Base-by-base conservation (phyloP, 2,797 vertebrate species). In the Caiman crocodilus region DNA sequence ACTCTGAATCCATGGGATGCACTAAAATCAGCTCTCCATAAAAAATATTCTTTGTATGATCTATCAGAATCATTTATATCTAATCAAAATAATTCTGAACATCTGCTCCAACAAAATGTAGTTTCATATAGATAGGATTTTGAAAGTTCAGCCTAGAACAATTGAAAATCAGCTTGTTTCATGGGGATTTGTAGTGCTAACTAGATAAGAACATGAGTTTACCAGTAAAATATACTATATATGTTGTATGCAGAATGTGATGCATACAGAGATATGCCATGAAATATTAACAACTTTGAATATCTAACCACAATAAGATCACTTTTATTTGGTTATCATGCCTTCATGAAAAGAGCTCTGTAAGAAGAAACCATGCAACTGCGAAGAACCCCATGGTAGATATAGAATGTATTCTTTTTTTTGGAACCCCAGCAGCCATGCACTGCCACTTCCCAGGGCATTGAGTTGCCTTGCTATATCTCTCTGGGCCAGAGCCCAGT, bases 1-100 rank as follows among this genome's bases (percentile, higher is more conserved):
- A 55, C 69, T 65, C 60, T 2, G 55, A 21, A 7, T 71, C 79
- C 79, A 78, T 16, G 74, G 76, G 7, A 42, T 60, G 76, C 2
- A 4, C 35, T 84, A 83, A 93, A 76, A 92, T 76, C 85, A 85
- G 32, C 74, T 79, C 84, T 79, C 59, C 32, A 76, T 67, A 84
- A 89, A 94, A 93, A 42, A 4, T 42, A 63, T 14, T 59, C 55
- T 88, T 15, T 0, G 0, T 20, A 15, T 6, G 88, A 79, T 9
- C 50, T 23, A 79, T 30, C 23, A 67, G 67, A 42, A 64, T 73
- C 63, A 85, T 85, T 90, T 87, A 28, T 50, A 82, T 55, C 65
- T 86, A 75, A 75, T 4, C 58, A 76, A 57, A 85, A 57, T 0
- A 4, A 14, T 0, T 0, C 63, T 61, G 4, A 80, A 67, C 32